These are phyloP conservation scores for Cheilosia soror DNA, from an alignment of 2,888 invertebrate genomes.

Conservation along the genomic window DNA sequence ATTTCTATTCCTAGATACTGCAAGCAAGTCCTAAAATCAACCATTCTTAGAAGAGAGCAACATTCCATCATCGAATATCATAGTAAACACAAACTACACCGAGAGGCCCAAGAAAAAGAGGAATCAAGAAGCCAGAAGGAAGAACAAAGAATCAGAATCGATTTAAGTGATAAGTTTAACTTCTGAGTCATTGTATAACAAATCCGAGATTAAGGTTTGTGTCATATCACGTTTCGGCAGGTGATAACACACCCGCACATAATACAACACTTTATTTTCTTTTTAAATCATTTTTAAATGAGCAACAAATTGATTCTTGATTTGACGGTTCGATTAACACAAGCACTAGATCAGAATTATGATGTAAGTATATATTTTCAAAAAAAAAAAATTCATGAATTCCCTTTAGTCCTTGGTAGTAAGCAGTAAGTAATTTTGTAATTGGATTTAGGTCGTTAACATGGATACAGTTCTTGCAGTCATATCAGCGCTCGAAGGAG, in stretches of 20 bases:
- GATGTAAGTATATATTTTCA: slow-evolving; percentile 91
- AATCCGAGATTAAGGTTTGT: slow-evolving; percentile 56
- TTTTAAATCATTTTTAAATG: slow-evolving; percentile 85
- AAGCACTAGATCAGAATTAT: slow-evolving; percentile 98
- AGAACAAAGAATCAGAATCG: not conserved
- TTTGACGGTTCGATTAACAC: slow-evolving; percentile 97
- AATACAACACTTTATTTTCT: slow-evolving; percentile 56
- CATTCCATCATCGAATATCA: slow-evolving; percentile 34
- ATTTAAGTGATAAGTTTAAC: slow-evolving; percentile 50
- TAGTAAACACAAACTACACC: not conserved
- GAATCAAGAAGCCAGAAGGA: not conserved
- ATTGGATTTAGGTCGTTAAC: slow-evolving; percentile 92
- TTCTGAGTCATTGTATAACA: slow-evolving; percentile 36
- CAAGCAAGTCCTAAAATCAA: not conserved
- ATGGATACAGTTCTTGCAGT: slow-evolving; percentile 96
- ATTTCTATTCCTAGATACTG: not conserved
- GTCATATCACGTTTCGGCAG: slow-evolving; percentile 61
- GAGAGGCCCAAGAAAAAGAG: not conserved
- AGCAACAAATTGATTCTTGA: slow-evolving; percentile 91
- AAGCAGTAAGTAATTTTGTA: not conserved
- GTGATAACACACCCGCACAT: slow-evolving; percentile 52
- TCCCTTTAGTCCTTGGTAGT: not conserved
- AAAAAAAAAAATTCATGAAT: not conserved
- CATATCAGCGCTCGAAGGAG: slow-evolving; percentile 97
- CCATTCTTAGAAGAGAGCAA: slow-evolving; percentile 1